Conservation (phyloP, 2,888 invertebrate species). For the Himalopsyche japonica region DNA sequence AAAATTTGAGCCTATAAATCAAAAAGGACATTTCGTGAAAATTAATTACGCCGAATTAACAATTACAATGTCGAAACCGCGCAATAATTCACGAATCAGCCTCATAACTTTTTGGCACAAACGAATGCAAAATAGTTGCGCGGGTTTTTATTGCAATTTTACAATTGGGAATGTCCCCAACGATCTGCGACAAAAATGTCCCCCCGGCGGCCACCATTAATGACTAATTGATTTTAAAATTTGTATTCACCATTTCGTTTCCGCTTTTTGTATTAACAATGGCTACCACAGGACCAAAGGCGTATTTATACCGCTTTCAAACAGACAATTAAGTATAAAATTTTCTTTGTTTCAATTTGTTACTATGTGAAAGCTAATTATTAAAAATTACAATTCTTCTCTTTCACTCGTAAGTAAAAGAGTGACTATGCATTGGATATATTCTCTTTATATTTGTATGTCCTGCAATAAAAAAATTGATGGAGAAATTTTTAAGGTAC, state of each 20-base stretch:
- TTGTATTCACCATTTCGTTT: neutral
- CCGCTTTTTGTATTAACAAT: neutral
- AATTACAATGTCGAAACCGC: neutral
- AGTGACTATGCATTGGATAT: too few relatives aligned
- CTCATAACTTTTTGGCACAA: neutral
- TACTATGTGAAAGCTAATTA: too few relatives aligned
- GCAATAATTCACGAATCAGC: neutral
- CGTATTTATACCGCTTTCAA: neutral
- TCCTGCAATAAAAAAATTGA: too few relatives aligned
- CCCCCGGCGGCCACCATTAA: neutral
- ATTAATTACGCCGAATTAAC: neutral
- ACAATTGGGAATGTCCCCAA: neutral
- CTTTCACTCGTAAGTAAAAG: too few relatives aligned
- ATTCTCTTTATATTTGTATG: too few relatives aligned
- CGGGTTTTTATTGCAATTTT: neutral
- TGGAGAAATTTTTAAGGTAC: too few relatives aligned
- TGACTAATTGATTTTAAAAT: neutral
- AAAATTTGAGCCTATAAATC: neutral
- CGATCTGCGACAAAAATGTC: neutral
- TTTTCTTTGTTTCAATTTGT: neutral
- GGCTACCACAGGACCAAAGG: neutral
- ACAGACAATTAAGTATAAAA: neutral
- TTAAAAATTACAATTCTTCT: too few relatives aligned
- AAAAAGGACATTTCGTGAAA: neutral
- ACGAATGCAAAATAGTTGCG: neutral